A percentile compares a stretch with the other conserved stretches of the same genome.
Conservation (phyloP, 2,797 vertebrate species). For the Lycodopsis pacificus region DNA sequence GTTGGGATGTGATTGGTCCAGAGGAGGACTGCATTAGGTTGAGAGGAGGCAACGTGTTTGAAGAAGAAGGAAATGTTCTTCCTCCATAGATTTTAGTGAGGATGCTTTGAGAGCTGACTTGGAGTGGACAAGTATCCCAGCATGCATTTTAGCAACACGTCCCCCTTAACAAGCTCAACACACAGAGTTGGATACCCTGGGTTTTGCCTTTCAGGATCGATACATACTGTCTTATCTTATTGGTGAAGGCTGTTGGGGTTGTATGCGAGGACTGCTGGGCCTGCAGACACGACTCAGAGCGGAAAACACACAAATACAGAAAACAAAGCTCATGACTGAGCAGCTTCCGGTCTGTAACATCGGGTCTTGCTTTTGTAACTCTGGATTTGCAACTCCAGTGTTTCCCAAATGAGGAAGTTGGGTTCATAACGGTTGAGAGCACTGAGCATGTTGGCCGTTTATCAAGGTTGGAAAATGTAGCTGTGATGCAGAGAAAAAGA, state of each 20-base stretch:
- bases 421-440: not conserved
- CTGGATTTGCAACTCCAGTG: not conserved
- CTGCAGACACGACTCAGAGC: not conserved
- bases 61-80: not conserved
- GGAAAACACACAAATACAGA: not conserved
- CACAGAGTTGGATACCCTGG: not conserved
- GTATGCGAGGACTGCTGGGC: not conserved
- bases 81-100: not conserved
- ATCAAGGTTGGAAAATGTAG: not conserved
- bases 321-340: not conserved
- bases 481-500: not conserved
- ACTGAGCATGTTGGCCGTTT: not conserved
- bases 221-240: not conserved
- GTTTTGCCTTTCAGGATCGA: not conserved
- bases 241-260: not conserved
- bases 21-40: not conserved
- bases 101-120: not conserved
- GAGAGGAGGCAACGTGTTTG: too few species aligned
- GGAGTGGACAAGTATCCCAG: not conserved
- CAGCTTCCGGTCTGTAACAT: not conserved
- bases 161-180: too few species aligned
- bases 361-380: not conserved
- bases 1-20: not conserved
- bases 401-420: conserved; percentile 30
- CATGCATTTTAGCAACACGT: not conserved